Percentiles rank a stretch among this genome's conserved stretches.
phyloP scores from a whole-genome alignment of 2,888 invertebrate species.

The Neoscelio sp. region DNA sequence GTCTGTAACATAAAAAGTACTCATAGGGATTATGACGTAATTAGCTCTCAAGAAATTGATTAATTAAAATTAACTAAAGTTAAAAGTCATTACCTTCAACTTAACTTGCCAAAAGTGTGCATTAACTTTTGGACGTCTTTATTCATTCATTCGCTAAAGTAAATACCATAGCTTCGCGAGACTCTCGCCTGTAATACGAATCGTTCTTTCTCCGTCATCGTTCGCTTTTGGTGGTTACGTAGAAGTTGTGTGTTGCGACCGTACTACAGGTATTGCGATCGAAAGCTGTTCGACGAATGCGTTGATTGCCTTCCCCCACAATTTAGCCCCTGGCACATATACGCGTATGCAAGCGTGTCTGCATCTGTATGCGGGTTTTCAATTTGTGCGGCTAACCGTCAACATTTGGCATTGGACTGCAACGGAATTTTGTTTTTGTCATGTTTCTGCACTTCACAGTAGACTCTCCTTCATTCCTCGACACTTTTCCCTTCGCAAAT shows the following conservation, averaged over 20 bases:
- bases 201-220: background rate
- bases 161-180: slow-evolving; percentile 20
- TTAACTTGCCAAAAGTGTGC: no score
- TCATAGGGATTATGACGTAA: no score
- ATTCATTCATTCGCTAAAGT: slow-evolving; percentile 28
- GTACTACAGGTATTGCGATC: slow-evolving; percentile 23
- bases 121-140: slow-evolving; percentile 41
- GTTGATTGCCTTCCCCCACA: slow-evolving; percentile 61
- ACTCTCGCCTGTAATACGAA: slow-evolving; percentile 14
- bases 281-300: slow-evolving; percentile 51
- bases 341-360: slow-evolving; percentile 20
- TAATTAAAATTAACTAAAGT: no score
- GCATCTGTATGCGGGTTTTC: slow-evolving; percentile 41
- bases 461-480: background rate
- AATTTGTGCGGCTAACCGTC: slow-evolving; percentile 55
- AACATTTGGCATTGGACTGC: slow-evolving; percentile 42
- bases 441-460: background rate
- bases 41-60: no score
- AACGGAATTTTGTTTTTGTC: slow-evolving; percentile 36
- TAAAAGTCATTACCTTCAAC: no score
- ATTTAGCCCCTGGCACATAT: slow-evolving; percentile 24
- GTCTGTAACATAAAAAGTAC: no score
- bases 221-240: slow-evolving; percentile 35
- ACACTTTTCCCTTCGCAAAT: slow-evolving; percentile 16
- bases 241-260: slow-evolving; percentile 36